A percentile compares a stretch with the other conserved stretches of the same genome.
These are phyloP conservation scores for Carcharodon carcharias DNA, from an alignment of 2,797 vertebrate genomes.

Conservation along the genomic window DNA sequence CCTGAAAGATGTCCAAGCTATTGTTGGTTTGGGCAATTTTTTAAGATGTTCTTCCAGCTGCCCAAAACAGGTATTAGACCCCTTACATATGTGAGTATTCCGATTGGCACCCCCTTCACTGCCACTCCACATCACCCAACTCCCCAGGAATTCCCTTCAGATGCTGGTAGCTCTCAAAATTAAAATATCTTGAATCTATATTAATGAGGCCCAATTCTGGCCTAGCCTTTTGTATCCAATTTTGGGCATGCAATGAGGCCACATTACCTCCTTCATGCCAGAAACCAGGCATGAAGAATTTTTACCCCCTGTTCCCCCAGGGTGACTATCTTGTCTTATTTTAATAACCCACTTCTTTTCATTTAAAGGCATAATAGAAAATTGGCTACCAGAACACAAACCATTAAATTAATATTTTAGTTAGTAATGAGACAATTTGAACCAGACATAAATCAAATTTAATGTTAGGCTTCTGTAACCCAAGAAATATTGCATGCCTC, in stretches of 20 bases:
- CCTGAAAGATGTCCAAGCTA: too few species aligned
- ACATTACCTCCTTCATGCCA: neutral
- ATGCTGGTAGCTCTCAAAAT: too few species aligned
- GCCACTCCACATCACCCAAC: too few species aligned
- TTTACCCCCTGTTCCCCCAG: neutral
- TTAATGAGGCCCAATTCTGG: neutral
- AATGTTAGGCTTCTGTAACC: neutral
- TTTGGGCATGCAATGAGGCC: neutral
- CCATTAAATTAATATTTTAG: neutral
- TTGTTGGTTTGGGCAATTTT: too few species aligned
- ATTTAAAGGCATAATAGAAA: neutral
- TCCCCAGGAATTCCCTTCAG: too few species aligned
- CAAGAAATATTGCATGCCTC: neutral
- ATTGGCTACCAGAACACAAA: neutral
- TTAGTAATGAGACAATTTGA: neutral
- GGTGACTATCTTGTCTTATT: neutral
- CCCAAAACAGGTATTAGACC: too few species aligned
- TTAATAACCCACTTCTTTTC: neutral
- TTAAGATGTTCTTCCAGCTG: too few species aligned
- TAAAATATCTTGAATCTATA: too few species aligned
- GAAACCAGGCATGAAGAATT: neutral
- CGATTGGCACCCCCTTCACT: too few species aligned
- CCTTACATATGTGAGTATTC: too few species aligned
- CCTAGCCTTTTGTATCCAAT: neutral
- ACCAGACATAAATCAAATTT: neutral